Base-by-base conservation (phyloP, 2,888 invertebrate genomes). In the Linyphia triangularis region DNA sequence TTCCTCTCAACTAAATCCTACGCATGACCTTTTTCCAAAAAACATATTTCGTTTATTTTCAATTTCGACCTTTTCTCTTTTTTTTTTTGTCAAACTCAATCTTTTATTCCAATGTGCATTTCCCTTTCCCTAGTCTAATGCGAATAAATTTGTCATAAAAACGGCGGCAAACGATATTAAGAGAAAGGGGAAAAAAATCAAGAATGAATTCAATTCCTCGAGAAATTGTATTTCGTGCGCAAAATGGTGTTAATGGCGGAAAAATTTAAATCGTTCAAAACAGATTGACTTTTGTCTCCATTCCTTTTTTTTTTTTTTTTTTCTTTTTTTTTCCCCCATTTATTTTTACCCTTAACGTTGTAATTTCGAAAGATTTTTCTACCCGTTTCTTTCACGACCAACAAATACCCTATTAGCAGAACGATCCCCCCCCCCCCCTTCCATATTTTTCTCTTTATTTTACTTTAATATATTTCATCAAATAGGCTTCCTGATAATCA, bases 231-330 rank as follows among this genome's bases (percentile, higher is more conserved):
- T 59, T 43, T 43, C 28, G 59, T 24, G 77, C 43, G 43, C 43
- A n/a, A n/a, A 2, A 33, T 51, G 51, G 51, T 51, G 51, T 22
- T 59, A 70, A 70, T 26, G 40, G 70, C 19, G 40, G 70, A 70
- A 70, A 69, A 81, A 81, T 81, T 70, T 70, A 81, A 81, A 81
- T 81, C 81, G 33, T 70, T 81, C n/a, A 33, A 30, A 69, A 81
- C n/a, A 37, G 37, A 81, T 81, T 81, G 81, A 81, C 70, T 81
- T 81, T 81, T 79, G 30, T 16, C 7, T 33, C 43, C 28, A 59
- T 77, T 63, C 19, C n/a, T 26, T 77, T 33, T 65, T 73, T 26
- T 30, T 63, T 16, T 6, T 10, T 13, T 24, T 19, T 16, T 30
- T 73, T 28, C n/a, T 57, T 28, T 33, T 19, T 57, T 26, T 19